Base-by-base conservation (phyloP, 30 jellyfish, hydroid and myxozoan species). In the Haliclystus octoradiatus region DNA sequence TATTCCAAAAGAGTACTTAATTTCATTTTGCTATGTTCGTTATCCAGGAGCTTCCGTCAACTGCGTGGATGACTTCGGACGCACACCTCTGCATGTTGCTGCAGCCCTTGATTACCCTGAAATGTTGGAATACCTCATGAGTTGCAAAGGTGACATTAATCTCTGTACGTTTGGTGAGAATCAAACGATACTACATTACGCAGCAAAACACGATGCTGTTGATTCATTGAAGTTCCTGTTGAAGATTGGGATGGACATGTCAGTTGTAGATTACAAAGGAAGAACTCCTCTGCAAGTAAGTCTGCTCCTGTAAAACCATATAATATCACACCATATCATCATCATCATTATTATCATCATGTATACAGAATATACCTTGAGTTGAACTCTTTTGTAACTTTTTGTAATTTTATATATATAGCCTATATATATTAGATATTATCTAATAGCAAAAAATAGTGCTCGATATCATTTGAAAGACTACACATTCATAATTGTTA, bases 51-150 rank as follows among this genome's bases (percentile, higher is more conserved):
- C 99, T 1, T 71, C 47, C 28, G 92, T 91, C 2, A 85, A 91
- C 78, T 63, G 47, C 29, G 93, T 76, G 4, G 99, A 91, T 67
- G 66, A 65, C 26, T 91, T 68, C 47, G 99, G 99, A 15, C 60
- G 99, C 31, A 91, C 96, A 22, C 95, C 99, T 0, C 47, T 91
- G 63, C 99, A 91, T 73, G 99, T 91, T 28, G 99, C 99, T 33
- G 69, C 96, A 2, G 99, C 99, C 0, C 95, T 91, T 29, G 94
- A 91, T 60, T 91, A 80, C 34, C 73, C 94, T 15, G 95, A 91
- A 34, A 91, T 91, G 99, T 93, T 83, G 2, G 85, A 68, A 28
- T 82, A 69, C 69, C 77, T 91, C 40, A 15, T 91, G 71, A 46
- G 71, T 29, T 69, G 62, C 2, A 93, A 91, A 31, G 99, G 95